Conservation (phyloP, 2,113 vertebrate genomes). For the Boleophthalmus pectinirostris region DNA sequence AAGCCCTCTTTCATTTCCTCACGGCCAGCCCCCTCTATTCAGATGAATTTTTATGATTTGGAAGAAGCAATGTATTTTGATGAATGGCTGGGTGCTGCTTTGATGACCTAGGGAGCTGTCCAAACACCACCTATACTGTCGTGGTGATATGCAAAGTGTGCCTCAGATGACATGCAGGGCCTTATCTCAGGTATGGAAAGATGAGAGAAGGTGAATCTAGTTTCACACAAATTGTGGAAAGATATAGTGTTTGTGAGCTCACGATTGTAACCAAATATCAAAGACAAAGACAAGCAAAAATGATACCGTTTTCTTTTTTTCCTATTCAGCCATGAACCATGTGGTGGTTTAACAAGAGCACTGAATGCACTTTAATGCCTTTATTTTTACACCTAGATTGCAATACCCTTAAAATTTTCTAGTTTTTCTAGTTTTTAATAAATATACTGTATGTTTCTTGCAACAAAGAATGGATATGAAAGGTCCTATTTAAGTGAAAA, state of each 20-base stretch:
- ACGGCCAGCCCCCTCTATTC: background rate
- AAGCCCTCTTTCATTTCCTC: background rate
- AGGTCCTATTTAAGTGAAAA: too few relatives aligned
- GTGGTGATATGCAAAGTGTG: constrained; percentile 35
- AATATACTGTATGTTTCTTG: too few relatives aligned
- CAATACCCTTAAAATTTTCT: too few relatives aligned
- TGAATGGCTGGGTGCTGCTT: constrained; percentile 44
- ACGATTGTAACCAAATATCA: background rate
- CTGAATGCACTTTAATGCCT: too few relatives aligned
- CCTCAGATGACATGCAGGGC: constrained; percentile 28
- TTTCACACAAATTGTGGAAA: background rate
- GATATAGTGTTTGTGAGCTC: background rate
- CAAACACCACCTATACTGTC: constrained; percentile 19
- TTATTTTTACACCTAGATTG: too few relatives aligned
- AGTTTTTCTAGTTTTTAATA: too few relatives aligned
- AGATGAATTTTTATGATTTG: constrained; percentile 42
- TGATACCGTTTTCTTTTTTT: too few relatives aligned
- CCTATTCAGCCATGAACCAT: too few relatives aligned
- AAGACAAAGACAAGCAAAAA: too few relatives aligned
- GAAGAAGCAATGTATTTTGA: constrained; percentile 41
- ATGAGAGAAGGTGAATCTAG: background rate
- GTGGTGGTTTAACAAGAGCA: too few relatives aligned
- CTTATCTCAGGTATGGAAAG: constrained; percentile 3
- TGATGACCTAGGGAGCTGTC: constrained; percentile 38
- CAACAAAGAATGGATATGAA: too few relatives aligned